A percentile compares a stretch with the other conserved stretches of the same genome.
Evolutionary conservation across 2,888 invertebrate species (phyloP).

Genomic region (Argyresthia goedartella): DNA sequence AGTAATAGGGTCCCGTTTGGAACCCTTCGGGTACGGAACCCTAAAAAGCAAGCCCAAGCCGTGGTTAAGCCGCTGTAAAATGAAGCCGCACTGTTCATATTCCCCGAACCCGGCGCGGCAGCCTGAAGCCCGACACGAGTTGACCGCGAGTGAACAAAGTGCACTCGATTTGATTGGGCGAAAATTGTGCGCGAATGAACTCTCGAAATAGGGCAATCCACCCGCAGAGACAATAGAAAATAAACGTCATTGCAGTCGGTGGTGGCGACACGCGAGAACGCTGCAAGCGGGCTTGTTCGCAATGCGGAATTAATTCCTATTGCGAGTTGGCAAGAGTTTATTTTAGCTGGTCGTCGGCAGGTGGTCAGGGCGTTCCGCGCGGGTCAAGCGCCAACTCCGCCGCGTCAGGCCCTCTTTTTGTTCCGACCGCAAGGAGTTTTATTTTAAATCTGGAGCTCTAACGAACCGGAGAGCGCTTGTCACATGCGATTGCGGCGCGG

Average conservation of each 20-base stretch:
- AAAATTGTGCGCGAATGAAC: conserved; percentile 44
- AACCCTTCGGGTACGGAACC: too few species aligned
- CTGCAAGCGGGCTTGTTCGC: conserved; percentile 17
- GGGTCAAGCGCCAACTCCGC: conserved; percentile 46
- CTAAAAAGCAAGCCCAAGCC: too few species aligned
- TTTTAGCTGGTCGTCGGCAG: conserved; percentile 19
- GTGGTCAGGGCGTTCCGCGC: conserved; percentile 25
- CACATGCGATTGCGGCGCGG: conserved; percentile 30
- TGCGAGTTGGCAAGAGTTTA: conserved; percentile 22
- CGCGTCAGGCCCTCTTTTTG: conserved; percentile 49
- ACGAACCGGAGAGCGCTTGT: conserved; percentile 52
- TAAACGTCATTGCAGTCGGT: conserved; percentile 36
- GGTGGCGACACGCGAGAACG: conserved; percentile 20
- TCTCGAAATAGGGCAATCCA: conserved; percentile 59
- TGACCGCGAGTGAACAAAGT: conserved; percentile 13
- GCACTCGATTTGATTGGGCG: conserved; percentile 40
- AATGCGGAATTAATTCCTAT: conserved; percentile 34
- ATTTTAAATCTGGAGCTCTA: conserved; percentile 63
- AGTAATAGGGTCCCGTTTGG: too few species aligned
- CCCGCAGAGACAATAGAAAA: conserved; percentile 62
- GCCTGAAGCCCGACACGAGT: not conserved
- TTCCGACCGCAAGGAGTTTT: conserved; percentile 49
- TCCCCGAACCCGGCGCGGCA: too few species aligned
- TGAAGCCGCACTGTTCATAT: too few species aligned
- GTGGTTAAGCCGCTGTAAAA: too few species aligned